A percentile compares a stretch with the other conserved stretches of the same genome.
Conservation (phyloP, 2,888 invertebrate species). For the Halocaridina rubra region DNA sequence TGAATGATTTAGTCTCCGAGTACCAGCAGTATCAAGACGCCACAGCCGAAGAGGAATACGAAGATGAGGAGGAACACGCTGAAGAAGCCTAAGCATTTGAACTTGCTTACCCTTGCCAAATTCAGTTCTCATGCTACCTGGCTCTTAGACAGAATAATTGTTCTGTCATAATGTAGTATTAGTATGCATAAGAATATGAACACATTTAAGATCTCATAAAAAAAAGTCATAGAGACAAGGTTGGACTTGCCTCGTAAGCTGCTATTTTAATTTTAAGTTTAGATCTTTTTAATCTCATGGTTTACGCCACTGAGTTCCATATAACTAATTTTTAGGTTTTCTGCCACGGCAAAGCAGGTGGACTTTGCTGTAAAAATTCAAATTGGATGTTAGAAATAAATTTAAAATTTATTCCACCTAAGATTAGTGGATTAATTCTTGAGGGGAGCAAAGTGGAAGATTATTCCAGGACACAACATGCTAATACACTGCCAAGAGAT, state of each 20-base stretch:
- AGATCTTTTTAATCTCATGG: constrained; percentile 12
- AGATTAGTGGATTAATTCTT: constrained; percentile 1
- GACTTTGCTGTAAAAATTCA: constrained; percentile 7
- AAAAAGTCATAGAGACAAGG: constrained; percentile 18
- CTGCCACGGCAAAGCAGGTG: constrained; percentile 18
- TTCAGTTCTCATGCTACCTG: constrained; percentile 8
- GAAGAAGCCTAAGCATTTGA: constrained; percentile 49
- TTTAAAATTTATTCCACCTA: background rate
- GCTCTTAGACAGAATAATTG: background rate
- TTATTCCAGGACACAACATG: constrained; percentile 53
- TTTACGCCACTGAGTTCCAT: constrained; percentile 26
- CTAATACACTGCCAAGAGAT: constrained; percentile 55
- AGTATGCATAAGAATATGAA: constrained; percentile 28
- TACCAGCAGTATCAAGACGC: constrained; percentile 73
- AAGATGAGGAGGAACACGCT: constrained; percentile 62
- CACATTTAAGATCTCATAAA: constrained; percentile 14
- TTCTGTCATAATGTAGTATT: constrained; percentile 33
- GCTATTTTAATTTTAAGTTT: constrained; percentile 21
- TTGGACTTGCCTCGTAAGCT: constrained; percentile 42
- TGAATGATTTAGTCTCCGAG: constrained; percentile 72
- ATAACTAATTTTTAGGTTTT: background rate
- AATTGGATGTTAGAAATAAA: background rate
- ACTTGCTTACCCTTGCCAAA: background rate
- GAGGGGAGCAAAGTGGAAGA: constrained; percentile 59
- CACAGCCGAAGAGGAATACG: constrained; percentile 70